Conservation (phyloP, 2,888 invertebrate species). For the Platynereis dumerilii region DNA sequence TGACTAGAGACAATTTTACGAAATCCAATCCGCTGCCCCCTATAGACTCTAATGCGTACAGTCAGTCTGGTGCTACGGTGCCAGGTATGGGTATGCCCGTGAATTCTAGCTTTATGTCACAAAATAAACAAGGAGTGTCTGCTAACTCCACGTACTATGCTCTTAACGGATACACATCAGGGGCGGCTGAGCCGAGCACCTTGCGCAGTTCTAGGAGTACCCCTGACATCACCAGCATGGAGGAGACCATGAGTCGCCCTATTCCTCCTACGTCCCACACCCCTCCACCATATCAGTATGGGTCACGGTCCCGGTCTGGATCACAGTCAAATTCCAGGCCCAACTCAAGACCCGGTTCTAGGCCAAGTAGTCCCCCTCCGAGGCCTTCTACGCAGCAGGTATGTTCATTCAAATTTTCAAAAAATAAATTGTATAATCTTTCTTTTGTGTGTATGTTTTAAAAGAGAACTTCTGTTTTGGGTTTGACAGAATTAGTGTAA, state of each 20-base stretch:
- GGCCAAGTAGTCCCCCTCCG: slow-evolving; percentile 3
- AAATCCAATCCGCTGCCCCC: background rate
- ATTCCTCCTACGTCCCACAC: slow-evolving; percentile 21
- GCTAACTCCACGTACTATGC: background rate
- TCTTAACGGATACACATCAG: slow-evolving; percentile 16
- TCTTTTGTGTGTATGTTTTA: too few relatives aligned
- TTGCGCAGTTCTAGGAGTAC: slow-evolving; percentile 23
- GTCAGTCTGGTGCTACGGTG: background rate
- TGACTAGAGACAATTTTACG: background rate
- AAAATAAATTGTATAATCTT: too few relatives aligned
- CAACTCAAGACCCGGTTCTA: too few relatives aligned
- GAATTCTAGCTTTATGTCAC: background rate
- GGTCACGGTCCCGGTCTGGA: background rate
- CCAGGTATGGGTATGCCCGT: background rate
- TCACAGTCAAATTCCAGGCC: slow-evolving; percentile 5
- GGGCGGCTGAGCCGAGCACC: slow-evolving; percentile 1
- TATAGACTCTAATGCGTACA: background rate
- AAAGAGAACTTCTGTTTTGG: too few relatives aligned
- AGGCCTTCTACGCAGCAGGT: slow-evolving; percentile 17
- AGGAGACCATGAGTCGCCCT: slow-evolving; percentile 7
- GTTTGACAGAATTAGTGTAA: too few relatives aligned
- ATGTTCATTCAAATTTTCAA: too few relatives aligned
- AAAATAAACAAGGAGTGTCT: background rate
- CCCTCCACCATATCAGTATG: slow-evolving; percentile 16
- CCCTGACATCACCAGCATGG: slow-evolving; percentile 17